Conservation (phyloP, 2,797 vertebrate genomes). For the Ctenochaetus hawaiiensis region DNA sequence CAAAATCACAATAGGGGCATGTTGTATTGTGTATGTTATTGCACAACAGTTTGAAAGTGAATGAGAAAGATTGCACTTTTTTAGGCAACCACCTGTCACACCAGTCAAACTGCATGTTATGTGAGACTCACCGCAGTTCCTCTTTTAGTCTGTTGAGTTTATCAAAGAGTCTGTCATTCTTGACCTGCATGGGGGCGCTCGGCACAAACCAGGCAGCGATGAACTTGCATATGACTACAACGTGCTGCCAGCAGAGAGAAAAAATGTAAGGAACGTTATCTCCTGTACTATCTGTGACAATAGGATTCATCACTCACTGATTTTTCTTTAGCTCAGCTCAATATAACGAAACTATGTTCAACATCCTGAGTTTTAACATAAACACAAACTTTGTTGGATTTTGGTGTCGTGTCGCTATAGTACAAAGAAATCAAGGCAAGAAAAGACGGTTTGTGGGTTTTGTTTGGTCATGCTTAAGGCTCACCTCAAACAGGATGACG, state of each 20-base stretch:
- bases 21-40: background rate
- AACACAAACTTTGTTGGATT: background rate
- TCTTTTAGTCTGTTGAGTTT: slow-evolving; percentile 83
- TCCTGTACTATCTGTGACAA: background rate
- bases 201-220: slow-evolving; percentile 94
- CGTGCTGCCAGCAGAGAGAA: slow-evolving; percentile 85
- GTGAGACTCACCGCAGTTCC: slow-evolving; percentile 79
- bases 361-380: background rate
- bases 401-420: background rate
- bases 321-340: background rate
- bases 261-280: slow-evolving; percentile 27
- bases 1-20: background rate
- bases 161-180: slow-evolving; percentile 85
- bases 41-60: background rate
- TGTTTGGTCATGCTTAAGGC: background rate
- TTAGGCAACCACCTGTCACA: background rate
- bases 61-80: background rate
- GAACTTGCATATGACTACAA: slow-evolving; percentile 92
- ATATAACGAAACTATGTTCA: background rate
- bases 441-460: background rate
- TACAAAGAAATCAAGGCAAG: background rate
- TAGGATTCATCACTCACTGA: background rate
- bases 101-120: background rate
- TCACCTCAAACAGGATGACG: slow-evolving; percentile 94
- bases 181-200: slow-evolving; percentile 87